A percentile compares a stretch with the other conserved stretches of the same genome.
phyloP scores from a whole-genome alignment of 2,888 invertebrate genomes.

The Troides aeacus region DNA sequence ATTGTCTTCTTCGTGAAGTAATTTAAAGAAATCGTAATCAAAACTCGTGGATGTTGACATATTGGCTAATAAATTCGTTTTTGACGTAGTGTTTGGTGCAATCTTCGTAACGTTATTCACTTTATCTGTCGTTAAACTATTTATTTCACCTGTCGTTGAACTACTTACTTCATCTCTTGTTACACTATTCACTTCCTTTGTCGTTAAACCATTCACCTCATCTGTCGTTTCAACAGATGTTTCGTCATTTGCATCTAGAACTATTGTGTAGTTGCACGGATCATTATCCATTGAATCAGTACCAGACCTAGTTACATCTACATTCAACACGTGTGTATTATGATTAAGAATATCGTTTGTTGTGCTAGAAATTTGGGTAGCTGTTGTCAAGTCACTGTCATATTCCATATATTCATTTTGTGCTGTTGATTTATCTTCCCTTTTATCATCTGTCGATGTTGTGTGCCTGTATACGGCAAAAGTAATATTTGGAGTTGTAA shows the following conservation, averaged over 20 bases:
- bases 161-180: too few relatives aligned
- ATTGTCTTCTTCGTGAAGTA: background rate
- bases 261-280: background rate
- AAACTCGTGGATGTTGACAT: background rate
- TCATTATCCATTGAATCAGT: background rate
- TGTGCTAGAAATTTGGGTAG: background rate
- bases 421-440: background rate
- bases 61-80: background rate
- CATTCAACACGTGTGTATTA: background rate
- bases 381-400: constrained; percentile 3
- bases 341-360: background rate
- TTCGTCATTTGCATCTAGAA: background rate
- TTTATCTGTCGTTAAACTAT: background rate
- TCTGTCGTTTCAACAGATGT: background rate
- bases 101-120: background rate
- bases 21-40: constrained; percentile 3
- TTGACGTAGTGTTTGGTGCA: background rate
- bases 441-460: background rate
- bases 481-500: background rate
- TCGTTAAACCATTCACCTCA: background rate
- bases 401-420: background rate
- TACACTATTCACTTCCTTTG: background rate
- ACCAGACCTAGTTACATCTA: background rate
- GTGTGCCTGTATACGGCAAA: background rate
- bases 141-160: background rate